Conservation (phyloP, 2,797 vertebrate species). For the Selene dorsalis region DNA sequence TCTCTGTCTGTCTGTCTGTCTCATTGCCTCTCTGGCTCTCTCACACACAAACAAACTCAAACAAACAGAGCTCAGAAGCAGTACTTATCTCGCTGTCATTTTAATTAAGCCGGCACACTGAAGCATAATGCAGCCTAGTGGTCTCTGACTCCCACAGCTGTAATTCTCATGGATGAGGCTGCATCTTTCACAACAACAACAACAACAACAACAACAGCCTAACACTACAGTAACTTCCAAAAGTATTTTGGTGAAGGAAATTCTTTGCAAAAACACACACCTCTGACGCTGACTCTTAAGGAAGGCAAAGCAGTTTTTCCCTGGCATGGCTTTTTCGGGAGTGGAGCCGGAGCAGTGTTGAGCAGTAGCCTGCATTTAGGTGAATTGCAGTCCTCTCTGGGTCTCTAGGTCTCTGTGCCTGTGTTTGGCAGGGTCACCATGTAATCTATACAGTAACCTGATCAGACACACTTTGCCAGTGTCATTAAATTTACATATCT, state of each 20-base stretch:
- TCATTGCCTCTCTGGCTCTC: constrained; percentile 33
- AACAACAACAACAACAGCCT: constrained; percentile 35
- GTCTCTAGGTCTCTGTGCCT: constrained; percentile 72
- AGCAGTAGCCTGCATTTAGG: constrained; percentile 71
- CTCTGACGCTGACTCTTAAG: constrained; percentile 81
- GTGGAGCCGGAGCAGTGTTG: constrained; percentile 57
- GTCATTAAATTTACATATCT: constrained; percentile 90
- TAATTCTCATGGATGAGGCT: constrained; percentile 50
- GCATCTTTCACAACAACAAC: constrained; percentile 39
- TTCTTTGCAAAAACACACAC: constrained; percentile 64
- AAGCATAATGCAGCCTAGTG: constrained; percentile 53
- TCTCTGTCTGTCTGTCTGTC: constrained; percentile 20
- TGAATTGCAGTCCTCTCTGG: constrained; percentile 61
- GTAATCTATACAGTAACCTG: constrained; percentile 89
- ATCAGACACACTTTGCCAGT: constrained; percentile 83
- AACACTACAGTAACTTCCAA: constrained; percentile 5
- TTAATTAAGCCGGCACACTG: constrained; percentile 74
- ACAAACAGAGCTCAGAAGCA: constrained; percentile 65
- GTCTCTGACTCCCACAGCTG: constrained; percentile 47
- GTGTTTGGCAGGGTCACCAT: constrained; percentile 78
- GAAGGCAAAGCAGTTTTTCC: constrained; percentile 83
- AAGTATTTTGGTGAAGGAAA: constrained; percentile 10
- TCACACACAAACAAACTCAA: constrained; percentile 57
- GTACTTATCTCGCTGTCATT: constrained; percentile 73
- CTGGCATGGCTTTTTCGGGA: constrained; percentile 75